Conservation (phyloP, 2,888 invertebrate species). For the Monopis laevigella region DNA sequence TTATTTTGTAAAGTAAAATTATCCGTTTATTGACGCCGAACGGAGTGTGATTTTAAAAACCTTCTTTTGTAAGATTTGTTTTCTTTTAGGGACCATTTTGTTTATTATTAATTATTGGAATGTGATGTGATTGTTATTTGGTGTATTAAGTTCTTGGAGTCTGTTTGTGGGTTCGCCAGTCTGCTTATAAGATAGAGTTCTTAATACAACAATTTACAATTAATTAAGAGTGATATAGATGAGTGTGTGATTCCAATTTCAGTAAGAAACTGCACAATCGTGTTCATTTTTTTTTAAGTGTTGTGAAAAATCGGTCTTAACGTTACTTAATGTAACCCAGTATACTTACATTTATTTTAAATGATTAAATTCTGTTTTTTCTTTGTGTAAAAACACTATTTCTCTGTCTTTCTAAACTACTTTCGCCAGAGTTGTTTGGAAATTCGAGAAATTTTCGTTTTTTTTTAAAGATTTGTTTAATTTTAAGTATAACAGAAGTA, state of each 20-base stretch:
- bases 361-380: too few relatives aligned
- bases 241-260: slow-evolving; percentile 35
- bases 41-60: slow-evolving; percentile 52
- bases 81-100: slow-evolving; percentile 63
- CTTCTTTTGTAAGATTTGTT: slow-evolving; percentile 36
- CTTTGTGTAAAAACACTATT: too few relatives aligned
- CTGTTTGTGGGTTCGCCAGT: slow-evolving; percentile 47
- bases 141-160: slow-evolving; percentile 27
- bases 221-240: slow-evolving; percentile 14
- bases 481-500: slow-evolving; percentile 54
- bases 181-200: slow-evolving; percentile 24
- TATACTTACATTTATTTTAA: too few relatives aligned
- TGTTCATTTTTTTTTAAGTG: slow-evolving; percentile 36
- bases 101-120: slow-evolving; percentile 30
- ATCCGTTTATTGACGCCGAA: slow-evolving; percentile 37
- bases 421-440: slow-evolving; percentile 4
- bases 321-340: too few relatives aligned
- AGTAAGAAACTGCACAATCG: slow-evolving; percentile 56
- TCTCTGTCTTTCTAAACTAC: background rate
- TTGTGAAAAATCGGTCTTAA: too few relatives aligned
- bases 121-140: slow-evolving; percentile 33
- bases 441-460: background rate
- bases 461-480: slow-evolving; percentile 23
- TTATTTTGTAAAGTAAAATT: slow-evolving; percentile 47
- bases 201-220: background rate